Conservation (phyloP, 1,140 invertebrate species). For the Drosophila leontia region DNA sequence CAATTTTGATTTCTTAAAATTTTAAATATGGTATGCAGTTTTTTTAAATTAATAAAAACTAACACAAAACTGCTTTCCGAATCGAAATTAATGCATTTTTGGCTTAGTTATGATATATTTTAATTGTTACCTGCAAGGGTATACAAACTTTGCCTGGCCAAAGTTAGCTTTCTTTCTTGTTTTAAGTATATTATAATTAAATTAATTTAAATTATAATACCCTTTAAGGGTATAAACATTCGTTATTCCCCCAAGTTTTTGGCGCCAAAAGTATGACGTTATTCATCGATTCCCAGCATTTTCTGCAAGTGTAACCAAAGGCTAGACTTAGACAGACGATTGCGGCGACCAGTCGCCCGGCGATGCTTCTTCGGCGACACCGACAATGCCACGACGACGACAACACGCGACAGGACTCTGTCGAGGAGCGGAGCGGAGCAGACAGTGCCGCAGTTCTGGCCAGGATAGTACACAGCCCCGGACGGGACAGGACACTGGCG, state of each 20-base stretch:
- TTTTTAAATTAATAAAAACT: too few species aligned
- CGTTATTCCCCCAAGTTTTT: neutral
- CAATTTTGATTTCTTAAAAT: too few species aligned
- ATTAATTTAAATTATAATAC: too few species aligned
- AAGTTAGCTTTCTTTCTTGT: too few species aligned
- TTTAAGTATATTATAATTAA: too few species aligned
- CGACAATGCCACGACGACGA: constrained; percentile 58
- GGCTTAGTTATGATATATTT: too few species aligned
- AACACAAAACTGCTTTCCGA: too few species aligned
- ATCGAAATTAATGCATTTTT: too few species aligned
- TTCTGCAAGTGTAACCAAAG: constrained; percentile 29
- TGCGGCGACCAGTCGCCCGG: constrained; percentile 66
- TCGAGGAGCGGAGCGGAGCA: constrained; percentile 12
- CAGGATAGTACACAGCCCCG: constrained; percentile 23
- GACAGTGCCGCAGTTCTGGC: constrained; percentile 40
- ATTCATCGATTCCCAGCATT: neutral
- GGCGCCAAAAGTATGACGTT: neutral
- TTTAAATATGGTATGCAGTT: too few species aligned
- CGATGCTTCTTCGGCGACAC: constrained; percentile 54
- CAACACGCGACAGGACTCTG: constrained; percentile 38
- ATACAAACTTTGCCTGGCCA: too few species aligned
- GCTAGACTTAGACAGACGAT: constrained; percentile 67
- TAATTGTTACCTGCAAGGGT: too few species aligned
- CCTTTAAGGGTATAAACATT: neutral
- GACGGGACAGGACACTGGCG: constrained; percentile 24